These are phyloP conservation scores for Deilephila elpenor DNA, from an alignment of 2,888 invertebrate species.

Conservation along the genomic window DNA sequence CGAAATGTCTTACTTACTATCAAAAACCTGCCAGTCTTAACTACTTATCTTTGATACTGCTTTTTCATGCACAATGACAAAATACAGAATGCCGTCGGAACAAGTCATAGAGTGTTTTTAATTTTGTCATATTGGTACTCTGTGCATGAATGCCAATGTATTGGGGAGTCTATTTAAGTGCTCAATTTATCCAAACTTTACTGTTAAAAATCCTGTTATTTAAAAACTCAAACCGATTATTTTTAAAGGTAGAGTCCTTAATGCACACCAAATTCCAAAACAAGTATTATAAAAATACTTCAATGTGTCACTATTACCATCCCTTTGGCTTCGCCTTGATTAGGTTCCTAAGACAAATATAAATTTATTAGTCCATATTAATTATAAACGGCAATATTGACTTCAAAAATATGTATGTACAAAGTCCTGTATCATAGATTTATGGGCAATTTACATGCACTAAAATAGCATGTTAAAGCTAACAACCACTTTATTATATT, in stretches of 20 bases:
- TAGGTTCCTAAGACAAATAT: neutral
- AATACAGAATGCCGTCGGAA: neutral
- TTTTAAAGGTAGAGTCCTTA: no score
- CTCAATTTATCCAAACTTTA: no score
- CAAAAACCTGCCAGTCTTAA: conserved; percentile 4
- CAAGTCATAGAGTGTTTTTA: neutral
- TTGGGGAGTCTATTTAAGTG: no score
- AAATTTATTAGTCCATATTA: neutral
- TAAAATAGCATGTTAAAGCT: conserved; percentile 25
- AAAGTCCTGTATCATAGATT: neutral
- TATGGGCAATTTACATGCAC: conserved; percentile 23
- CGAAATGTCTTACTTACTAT: conserved; percentile 1
- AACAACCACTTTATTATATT: conserved; percentile 33
- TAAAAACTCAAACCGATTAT: no score
- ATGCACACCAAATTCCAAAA: no score
- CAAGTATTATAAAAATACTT: no score
- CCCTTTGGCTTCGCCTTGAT: no score
- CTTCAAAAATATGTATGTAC: conserved; percentile 9
- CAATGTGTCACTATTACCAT: no score
- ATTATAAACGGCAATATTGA: conserved; percentile 10
- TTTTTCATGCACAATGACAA: neutral
- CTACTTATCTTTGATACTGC: neutral
- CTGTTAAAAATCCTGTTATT: no score
- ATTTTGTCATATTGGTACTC: neutral
- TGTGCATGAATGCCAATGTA: neutral